Base-by-base conservation (phyloP, 2,113 vertebrate species). In the Carlito syrichta region DNA sequence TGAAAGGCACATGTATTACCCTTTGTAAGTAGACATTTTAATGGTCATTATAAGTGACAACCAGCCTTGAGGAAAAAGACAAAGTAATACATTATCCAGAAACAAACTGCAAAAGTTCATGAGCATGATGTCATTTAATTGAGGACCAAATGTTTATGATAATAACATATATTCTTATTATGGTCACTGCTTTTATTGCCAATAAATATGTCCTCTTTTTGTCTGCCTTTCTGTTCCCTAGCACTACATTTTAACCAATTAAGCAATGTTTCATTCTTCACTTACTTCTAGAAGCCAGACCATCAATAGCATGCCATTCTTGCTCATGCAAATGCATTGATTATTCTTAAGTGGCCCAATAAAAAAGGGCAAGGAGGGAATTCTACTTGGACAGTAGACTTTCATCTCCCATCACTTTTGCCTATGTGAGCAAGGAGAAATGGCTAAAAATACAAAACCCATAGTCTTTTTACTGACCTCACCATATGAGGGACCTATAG, bases 41-140 rank as follows among this genome's bases (percentile, higher is more conserved):
- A 66, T 86, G n/a, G 20, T 43, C 56, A 35, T 76, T 76, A 43
- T 48, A 84, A 94, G 13, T 81, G 45, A 88, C 35, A 89, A 60
- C 27, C n/a, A 91, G 50, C 58, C 91, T 79, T 12, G 30, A 48
- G 43, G 32, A 94, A 94, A 40, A 94, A 30, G 27, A 74, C 3
- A 79, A 93, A 86, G 56, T 27, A 63, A 86, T 32, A 52, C 12
- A 73, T 22, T 84, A 87, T 43, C 19, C 30, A 88, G 43, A 50
- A 95, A 60, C 48, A 83, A 91, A 77, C 14, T 73, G 35, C 54
- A 88, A 52, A 89, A 87, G 17, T 35, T 73, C 71, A 97, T 71
- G 50, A 86, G 35, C 54, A 50, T 82, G 11, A 45, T 45, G 22
- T 92, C 45, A 50, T 68, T 86, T 78, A 78, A 63, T 62, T 6